Base-by-base conservation (phyloP, 2,113 vertebrate genomes). In the Heloderma charlesbogerti region DNA sequence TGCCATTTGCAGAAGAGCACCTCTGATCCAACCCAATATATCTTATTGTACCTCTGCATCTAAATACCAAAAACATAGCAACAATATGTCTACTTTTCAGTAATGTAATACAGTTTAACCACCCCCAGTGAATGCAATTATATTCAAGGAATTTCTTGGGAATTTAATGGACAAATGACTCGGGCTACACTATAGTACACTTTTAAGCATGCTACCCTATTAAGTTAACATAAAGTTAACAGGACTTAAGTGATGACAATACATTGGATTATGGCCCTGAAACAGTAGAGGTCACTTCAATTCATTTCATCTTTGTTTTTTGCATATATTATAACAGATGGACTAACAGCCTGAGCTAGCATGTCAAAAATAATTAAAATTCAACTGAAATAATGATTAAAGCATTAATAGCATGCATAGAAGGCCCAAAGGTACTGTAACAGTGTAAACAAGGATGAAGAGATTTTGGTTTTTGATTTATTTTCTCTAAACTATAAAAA, bases 291-390 rank as follows among this genome's bases (percentile, higher is more conserved):
- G 43, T 88, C 77, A 80, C 45, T 88, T 69, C 63, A 81, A 88
- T 37, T 51, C 6, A n/a, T 67, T 81, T 88, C 66, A 25, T 81
- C 25, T 48, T 88, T 67, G 43, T 79, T 34, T 67, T 80, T n/a
- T 51, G 66, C 34, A 54, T 88, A 63, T 37, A 69, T 80, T 69
- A 81, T 20, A 87, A 80, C 75, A 88, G 78, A 88, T 88, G 75
- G 87, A 79, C 87, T 80, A 88, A 88, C 75, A 88, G 75, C 57
- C 75, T 88, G 74, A 88, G 40, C 63, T 88, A 27, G 60, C 45
- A 69, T 81, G 77, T 80, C 87, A 88, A 88, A 88, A 48, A 81
- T 88, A 88, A 81, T 87, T 87, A 87, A 87, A 87, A 87, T 48
- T 88, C 77, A 88, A 80, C 43, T 88, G 60, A 69, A 88, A 12